Conservation (phyloP, 1,140 invertebrate genomes). For the Pseudomyrmex gracilis region DNA sequence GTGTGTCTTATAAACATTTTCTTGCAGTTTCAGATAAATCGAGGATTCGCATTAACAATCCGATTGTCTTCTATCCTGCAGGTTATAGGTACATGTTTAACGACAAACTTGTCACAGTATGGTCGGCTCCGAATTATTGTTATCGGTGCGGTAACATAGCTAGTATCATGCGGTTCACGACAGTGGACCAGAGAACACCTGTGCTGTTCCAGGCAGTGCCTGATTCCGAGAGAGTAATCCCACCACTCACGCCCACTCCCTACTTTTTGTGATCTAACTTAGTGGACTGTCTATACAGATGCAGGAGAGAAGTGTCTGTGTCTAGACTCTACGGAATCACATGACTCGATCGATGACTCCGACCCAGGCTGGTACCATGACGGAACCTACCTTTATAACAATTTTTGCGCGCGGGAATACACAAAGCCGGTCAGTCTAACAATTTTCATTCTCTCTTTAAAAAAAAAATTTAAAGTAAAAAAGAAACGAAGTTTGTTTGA, state of each 20-base stretch:
- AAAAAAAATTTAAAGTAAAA: background rate
- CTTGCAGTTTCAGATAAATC: background rate
- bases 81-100: conserved; percentile 98
- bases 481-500: conserved; percentile 50
- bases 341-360: conserved; percentile 67
- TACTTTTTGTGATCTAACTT: conserved; percentile 94
- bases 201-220: conserved; percentile 98
- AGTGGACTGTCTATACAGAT: conserved; percentile 72
- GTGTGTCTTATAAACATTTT: conserved; percentile 59
- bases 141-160: conserved; percentile 98
- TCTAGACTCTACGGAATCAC: conserved; percentile 74
- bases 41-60: background rate
- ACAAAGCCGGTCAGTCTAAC: conserved; percentile 31
- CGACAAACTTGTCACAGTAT: conserved; percentile 97
- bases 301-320: conserved; percentile 70
- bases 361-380: conserved; percentile 74
- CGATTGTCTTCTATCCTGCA: conserved; percentile 79
- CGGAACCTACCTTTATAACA: conserved; percentile 60
- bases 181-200: conserved; percentile 91
- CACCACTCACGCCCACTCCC: conserved; percentile 95
- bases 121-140: conserved; percentile 99
- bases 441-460: conserved; percentile 56
- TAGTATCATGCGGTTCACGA: conserved; percentile 94
- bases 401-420: conserved; percentile 42
- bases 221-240: conserved; percentile 96